Evolutionary conservation across 2,888 invertebrate genomes (phyloP), one percentile per base, ranked within the genome.

Genomic region (Lepidonotus clava): DNA sequence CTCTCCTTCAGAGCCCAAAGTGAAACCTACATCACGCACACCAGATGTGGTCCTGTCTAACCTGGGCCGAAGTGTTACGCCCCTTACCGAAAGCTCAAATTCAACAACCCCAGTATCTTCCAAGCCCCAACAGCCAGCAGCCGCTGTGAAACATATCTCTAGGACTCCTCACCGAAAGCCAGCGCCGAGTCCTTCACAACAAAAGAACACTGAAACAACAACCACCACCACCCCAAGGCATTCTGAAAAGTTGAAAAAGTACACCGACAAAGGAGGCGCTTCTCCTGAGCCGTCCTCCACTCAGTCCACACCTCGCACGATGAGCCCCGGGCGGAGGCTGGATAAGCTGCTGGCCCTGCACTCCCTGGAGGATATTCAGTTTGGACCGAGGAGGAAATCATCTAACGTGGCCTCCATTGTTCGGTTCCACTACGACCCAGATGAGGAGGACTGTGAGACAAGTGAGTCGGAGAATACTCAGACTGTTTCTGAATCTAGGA

Each of bases 371-470:
- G 28, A 46, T 28, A 41, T 80, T 5, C 80, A 80, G 46, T 46
- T 41, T 18, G 14, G 8, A 80, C 80, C 80, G 28, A 2, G 80
- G 46, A 41, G 80, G 51, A 80, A 80, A 34, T 80, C 80, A 24
- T 80, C 80, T 14, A 80, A 80, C 46, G 46, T 80, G 8, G 11
- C 46, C 24, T 80, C 80, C 11, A 46, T 80, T 80, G 80, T 80
- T 32, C 80, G 80, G 24, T 80, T 80, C 51, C 41, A 71, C 38
- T 36, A 71, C 18, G 38, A 71, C 46, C 18, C 46, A 46, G 46
- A 46, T 46, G 18, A 18, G 46, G 18, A 46, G 8, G 18, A 8
- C 18, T 8, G 46, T 46, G 46, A 18, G 46, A 46, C 8, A 18
- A 46, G 18, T 18, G 46, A 46, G 46, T 11, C 8, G 18, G 46